phyloP scores from a whole-genome alignment of 2,888 invertebrate species.

The Empis livida region DNA sequence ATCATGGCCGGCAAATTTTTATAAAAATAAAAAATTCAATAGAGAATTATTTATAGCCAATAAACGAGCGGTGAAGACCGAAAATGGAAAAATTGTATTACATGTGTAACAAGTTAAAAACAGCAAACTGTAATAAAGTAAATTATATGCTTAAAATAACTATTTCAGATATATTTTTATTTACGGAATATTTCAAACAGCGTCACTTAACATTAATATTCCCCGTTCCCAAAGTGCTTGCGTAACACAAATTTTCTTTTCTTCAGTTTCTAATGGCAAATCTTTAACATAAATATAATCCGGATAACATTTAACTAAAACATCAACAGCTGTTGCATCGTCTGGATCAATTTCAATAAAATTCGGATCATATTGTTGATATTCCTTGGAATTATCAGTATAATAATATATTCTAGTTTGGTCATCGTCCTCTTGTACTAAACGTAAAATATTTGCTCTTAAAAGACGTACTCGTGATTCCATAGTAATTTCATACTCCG shows the following conservation, averaged over 20 bases:
- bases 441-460: constrained; percentile 41
- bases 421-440: constrained; percentile 50
- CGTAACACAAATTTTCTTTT: constrained; percentile 52
- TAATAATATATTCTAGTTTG: constrained; percentile 61
- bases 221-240: constrained; percentile 74
- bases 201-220: constrained; percentile 49
- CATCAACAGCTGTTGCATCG: constrained; percentile 55
- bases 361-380: constrained; percentile 68
- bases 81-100: too few species aligned
- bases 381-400: constrained; percentile 72
- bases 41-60: too few species aligned
- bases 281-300: constrained; percentile 57
- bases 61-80: too few species aligned
- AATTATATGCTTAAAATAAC: too few species aligned
- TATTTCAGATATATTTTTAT: too few species aligned
- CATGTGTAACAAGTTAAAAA: too few species aligned
- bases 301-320: constrained; percentile 63
- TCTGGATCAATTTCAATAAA: constrained; percentile 59
- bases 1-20: too few species aligned
- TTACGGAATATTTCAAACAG: too few species aligned
- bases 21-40: too few species aligned
- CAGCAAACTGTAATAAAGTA: too few species aligned
- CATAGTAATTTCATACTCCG: constrained; percentile 29
- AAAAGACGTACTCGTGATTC: constrained; percentile 47
- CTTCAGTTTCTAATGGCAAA: constrained; percentile 50